phyloP scores from a whole-genome alignment of 2,888 invertebrate genomes.

The Anthoptus insignis region DNA sequence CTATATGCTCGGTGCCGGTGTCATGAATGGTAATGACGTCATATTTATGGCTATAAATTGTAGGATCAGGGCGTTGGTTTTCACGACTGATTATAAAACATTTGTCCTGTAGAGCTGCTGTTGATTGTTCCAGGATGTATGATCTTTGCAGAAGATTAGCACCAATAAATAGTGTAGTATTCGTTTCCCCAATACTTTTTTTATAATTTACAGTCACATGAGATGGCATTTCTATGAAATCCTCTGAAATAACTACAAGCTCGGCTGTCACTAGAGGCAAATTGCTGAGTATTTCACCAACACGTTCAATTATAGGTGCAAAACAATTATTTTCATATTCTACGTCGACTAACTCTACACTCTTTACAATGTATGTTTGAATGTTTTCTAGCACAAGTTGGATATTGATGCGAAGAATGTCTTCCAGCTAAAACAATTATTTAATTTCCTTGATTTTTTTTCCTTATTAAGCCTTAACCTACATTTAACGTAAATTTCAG shows the following conservation, averaged over 20 bases:
- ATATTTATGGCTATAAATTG: too few species aligned
- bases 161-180: conserved; percentile 82
- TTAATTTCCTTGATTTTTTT: too few species aligned
- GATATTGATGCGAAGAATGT: conserved; percentile 87
- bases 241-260: conserved; percentile 85
- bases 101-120: conserved; percentile 83
- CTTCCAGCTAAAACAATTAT: conserved; percentile 64
- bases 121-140: conserved; percentile 77
- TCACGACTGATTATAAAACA: conserved; percentile 89
- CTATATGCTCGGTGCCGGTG: conserved; percentile 81
- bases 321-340: conserved; percentile 81
- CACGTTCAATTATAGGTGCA: conserved; percentile 81
- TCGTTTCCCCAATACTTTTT: conserved; percentile 85
- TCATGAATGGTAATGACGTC: conserved; percentile 82
- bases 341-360: conserved; percentile 83
- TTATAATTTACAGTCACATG: conserved; percentile 88
- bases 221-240: conserved; percentile 75
- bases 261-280: conserved; percentile 91
- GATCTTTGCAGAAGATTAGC: conserved; percentile 81
- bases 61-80: conserved; percentile 74
- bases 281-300: conserved; percentile 88
- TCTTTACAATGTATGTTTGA: conserved; percentile 87
- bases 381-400: conserved; percentile 92
- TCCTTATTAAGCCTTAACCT: too few species aligned
- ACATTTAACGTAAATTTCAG: too few species aligned